Conservation (phyloP, 2,797 vertebrate genomes). For the Pipistrellus pipistrellus region DNA sequence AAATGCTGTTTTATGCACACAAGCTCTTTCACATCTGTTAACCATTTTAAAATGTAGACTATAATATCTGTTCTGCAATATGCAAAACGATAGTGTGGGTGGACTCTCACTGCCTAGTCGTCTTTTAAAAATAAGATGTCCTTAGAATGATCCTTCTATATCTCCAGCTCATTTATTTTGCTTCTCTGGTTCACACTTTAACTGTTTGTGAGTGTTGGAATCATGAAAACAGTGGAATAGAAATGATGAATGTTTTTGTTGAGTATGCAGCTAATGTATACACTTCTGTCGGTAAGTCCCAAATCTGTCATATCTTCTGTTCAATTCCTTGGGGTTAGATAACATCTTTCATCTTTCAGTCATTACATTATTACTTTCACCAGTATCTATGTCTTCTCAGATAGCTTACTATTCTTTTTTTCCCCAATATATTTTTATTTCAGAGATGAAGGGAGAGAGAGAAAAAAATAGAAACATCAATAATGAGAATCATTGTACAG, state of each 20-base stretch:
- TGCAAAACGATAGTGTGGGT: background rate
- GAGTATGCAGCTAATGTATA: background rate
- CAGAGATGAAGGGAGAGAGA: too few relatives aligned
- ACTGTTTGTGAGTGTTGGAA: background rate
- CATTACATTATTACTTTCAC: background rate
- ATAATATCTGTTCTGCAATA: background rate
- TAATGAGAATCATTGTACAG: too few relatives aligned
- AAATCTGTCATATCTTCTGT: background rate
- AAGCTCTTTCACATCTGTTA: background rate
- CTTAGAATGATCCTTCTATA: background rate
- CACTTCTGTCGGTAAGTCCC: background rate
- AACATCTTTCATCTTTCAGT: background rate
- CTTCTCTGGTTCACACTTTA: slow-evolving; percentile 34
- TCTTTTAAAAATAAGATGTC: background rate
- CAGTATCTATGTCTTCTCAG: background rate
- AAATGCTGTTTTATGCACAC: background rate
- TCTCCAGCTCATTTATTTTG: background rate
- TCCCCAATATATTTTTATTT: too few relatives aligned
- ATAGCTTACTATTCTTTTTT: background rate
- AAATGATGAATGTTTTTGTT: background rate
- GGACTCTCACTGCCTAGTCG: background rate
- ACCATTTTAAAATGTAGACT: background rate
- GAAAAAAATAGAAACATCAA: too few relatives aligned
- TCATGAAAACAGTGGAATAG: background rate
- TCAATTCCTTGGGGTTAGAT: background rate